A percentile compares a stretch with the other conserved stretches of the same genome.
phyloP scores from a whole-genome alignment of 2,888 invertebrate genomes.

The Therioaphis trifolii region DNA sequence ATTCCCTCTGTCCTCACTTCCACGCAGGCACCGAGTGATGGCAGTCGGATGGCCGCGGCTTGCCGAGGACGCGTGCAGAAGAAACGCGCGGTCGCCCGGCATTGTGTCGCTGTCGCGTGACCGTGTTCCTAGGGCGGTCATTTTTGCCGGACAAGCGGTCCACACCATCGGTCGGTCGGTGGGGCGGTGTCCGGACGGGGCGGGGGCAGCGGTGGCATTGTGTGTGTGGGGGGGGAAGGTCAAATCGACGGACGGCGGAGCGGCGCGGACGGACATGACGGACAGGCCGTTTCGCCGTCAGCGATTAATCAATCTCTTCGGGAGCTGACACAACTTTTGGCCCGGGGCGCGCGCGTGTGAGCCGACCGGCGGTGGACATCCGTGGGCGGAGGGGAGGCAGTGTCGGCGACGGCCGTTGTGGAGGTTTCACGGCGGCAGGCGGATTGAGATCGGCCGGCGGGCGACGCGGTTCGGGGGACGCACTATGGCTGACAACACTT shows the following conservation, averaged over 20 bases:
- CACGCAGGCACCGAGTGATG: too few relatives aligned
- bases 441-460: too few relatives aligned
- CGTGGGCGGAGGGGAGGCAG: not conserved
- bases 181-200: too few relatives aligned
- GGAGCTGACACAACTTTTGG: conserved; percentile 57
- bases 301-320: conserved; percentile 62
- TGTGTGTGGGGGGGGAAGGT: conserved; percentile 26
- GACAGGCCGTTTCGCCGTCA: not conserved
- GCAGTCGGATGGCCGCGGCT: too few relatives aligned
- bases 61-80: too few relatives aligned
- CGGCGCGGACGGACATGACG: not conserved
- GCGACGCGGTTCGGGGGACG: not conserved
- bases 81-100: too few relatives aligned
- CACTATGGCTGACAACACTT: conserved; percentile 54
- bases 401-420: not conserved
- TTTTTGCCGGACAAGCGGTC: too few relatives aligned
- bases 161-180: too few relatives aligned
- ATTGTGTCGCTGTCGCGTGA: not conserved
- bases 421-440: not conserved
- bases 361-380: not conserved
- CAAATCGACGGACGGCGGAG: conserved; percentile 6
- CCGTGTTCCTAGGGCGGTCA: too few relatives aligned
- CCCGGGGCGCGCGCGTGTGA: not conserved
- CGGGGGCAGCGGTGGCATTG: not conserved
- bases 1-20: too few relatives aligned